Conservation (phyloP, 2,888 invertebrate genomes). For the Cheilosia impressa region DNA sequence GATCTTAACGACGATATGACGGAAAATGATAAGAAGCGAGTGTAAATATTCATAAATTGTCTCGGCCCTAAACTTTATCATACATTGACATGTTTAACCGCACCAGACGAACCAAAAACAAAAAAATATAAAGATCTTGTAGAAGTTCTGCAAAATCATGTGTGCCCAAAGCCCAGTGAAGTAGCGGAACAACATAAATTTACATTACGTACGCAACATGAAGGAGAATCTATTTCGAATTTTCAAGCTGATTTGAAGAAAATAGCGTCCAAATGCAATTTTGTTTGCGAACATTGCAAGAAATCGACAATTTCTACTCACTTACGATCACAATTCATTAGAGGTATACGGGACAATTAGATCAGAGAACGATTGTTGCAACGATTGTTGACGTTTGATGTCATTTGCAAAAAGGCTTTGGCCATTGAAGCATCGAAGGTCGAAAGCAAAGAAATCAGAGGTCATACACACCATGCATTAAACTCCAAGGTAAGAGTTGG, state of each 20-base stretch:
- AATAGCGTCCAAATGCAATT: slow-evolving; percentile 16
- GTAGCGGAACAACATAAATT: slow-evolving; percentile 50
- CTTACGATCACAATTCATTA: slow-evolving; percentile 46
- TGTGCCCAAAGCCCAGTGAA: slow-evolving; percentile 35
- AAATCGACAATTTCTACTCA: slow-evolving; percentile 55
- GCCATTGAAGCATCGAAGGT: no score
- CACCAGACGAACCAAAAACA: slow-evolving; percentile 43
- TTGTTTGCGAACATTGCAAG: slow-evolving; percentile 38
- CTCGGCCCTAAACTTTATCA: slow-evolving; percentile 36
- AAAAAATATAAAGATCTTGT: slow-evolving; percentile 29
- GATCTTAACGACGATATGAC: not conserved
- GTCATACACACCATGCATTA: no score
- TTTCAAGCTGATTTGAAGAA: slow-evolving; percentile 32
- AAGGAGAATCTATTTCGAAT: slow-evolving; percentile 21
- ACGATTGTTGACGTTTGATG: no score
- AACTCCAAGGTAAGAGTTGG: no score
- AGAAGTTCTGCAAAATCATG: slow-evolving; percentile 24
- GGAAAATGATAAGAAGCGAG: no score
- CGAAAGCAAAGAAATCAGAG: no score
- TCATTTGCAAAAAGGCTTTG: no score
- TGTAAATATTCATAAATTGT: slow-evolving; percentile 38
- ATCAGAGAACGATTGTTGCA: no score
- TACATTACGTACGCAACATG: slow-evolving; percentile 3
- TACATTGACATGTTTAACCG: slow-evolving; percentile 27
- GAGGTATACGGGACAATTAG: slow-evolving; percentile 30